These are phyloP conservation scores for Phallusia fumigata DNA, from an alignment of 23 tunicate species.

Conservation along the genomic window DNA sequence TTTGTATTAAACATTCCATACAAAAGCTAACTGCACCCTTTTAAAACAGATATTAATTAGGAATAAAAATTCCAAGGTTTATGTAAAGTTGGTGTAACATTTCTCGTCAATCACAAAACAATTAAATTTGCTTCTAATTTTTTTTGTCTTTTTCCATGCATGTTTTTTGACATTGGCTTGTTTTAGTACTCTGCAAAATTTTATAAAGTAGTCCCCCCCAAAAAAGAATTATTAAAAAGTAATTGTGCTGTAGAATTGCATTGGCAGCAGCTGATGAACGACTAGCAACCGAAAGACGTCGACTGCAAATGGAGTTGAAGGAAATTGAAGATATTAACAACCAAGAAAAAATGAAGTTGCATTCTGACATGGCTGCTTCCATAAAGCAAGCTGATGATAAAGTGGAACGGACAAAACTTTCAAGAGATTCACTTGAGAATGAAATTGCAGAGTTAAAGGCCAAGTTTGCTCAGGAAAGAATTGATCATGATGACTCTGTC, in stretches of 20 bases:
- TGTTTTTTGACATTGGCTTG: no score
- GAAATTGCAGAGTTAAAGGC: slow-evolving; percentile 56
- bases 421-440: slow-evolving; percentile 36
- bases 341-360: slow-evolving; percentile 28
- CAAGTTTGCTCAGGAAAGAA: slow-evolving; percentile 49
- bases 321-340: slow-evolving; percentile 23
- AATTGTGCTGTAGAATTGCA: slow-evolving; percentile 17
- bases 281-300: slow-evolving; percentile 30
- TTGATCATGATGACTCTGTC: slow-evolving; percentile 47
- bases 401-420: slow-evolving; percentile 32
- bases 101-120: no score
- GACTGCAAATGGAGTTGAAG: slow-evolving; percentile 38
- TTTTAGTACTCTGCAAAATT: no score
- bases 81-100: no score
- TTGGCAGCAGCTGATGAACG: slow-evolving; percentile 36
- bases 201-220: no score
- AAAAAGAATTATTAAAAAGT: no score
- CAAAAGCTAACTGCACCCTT: no score
- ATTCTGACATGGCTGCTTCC: slow-evolving; percentile 37
- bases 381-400: slow-evolving; percentile 38
- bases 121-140: no score
- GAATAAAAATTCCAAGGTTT: no score
- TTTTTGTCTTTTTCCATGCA: no score
- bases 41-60: no score
- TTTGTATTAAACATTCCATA: no score